Percentiles rank a stretch among this genome's conserved stretches.
Evolutionary conservation across 2,888 invertebrate genomes (phyloP).

Genomic region (Drosophila demipolita): DNA sequence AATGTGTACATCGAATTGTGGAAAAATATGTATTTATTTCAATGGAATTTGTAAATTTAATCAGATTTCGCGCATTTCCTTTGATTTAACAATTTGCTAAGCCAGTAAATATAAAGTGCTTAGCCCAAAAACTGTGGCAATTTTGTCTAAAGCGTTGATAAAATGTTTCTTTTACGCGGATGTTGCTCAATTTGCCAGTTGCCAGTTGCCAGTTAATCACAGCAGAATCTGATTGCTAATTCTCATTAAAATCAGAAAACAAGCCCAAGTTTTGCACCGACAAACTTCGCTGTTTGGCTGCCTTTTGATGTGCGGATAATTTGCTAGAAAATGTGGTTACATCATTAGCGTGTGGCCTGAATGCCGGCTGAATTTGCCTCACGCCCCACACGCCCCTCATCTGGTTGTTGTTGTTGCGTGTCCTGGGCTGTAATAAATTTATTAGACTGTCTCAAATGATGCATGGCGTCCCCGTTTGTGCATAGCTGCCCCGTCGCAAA

Average conservation of each 20-base stretch:
- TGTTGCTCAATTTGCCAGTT: conserved; percentile 10
- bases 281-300: conserved; percentile 8
- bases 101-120: not conserved
- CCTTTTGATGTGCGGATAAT: conserved; percentile 75
- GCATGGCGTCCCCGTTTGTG: conserved; percentile 52
- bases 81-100: not conserved
- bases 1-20: not conserved
- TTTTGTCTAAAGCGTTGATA: conserved; percentile 1
- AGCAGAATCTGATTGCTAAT: conserved; percentile 62
- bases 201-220: conserved; percentile 1
- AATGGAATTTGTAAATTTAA: not conserved
- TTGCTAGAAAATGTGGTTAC: conserved; percentile 81
- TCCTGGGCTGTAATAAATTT: conserved; percentile 67
- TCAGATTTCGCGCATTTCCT: not conserved
- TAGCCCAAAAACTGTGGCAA: conserved; percentile 8
- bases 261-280: conserved; percentile 19
- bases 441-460: conserved; percentile 73
- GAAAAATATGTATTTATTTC: not conserved
- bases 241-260: conserved; percentile 73
- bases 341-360: conserved; percentile 72
- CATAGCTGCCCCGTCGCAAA: conserved; percentile 33
- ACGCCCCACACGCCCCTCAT: not conserved
- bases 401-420: conserved; percentile 38
- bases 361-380: not conserved
- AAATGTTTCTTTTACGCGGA: conserved; percentile 18